phyloP scores from a whole-genome alignment of 1,140 invertebrate genomes.

The Aporrectodea caliginosa region DNA sequence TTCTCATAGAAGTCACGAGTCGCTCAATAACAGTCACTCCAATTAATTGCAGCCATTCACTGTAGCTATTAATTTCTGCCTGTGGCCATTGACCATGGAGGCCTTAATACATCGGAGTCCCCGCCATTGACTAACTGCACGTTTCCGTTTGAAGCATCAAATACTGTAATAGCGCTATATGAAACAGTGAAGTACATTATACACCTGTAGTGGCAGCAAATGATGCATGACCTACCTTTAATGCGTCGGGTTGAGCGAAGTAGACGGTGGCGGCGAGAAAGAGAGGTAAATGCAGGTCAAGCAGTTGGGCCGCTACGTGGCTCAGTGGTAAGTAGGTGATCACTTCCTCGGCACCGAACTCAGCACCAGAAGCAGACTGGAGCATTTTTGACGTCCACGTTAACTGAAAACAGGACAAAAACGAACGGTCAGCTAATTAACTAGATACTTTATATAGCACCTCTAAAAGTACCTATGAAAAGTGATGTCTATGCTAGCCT shows the following conservation, averaged over 20 bases:
- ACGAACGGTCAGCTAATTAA: no score
- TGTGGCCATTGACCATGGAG: not conserved
- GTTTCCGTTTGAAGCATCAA: no score
- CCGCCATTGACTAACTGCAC: not conserved
- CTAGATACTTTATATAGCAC: no score
- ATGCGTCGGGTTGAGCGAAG: conserved; percentile 80
- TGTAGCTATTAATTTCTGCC: no score
- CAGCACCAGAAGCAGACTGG: no score
- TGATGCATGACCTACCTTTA: conserved; percentile 60
- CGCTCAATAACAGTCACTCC: no score
- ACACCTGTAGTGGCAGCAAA: not conserved
- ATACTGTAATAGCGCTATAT: no score
- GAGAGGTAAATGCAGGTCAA: conserved; percentile 72
- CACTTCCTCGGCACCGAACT: conserved; percentile 58
- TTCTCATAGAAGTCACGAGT: no score
- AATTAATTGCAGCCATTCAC: no score
- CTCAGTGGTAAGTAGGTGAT: conserved; percentile 81
- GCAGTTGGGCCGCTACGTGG: conserved; percentile 80
- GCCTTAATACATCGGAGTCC: not conserved
- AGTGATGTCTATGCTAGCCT: no score
- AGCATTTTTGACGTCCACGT: conserved; percentile 7
- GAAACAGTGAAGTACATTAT: no score
- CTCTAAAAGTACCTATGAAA: no score
- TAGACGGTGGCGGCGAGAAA: conserved; percentile 63
- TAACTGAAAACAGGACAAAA: not conserved